Evolutionary conservation across 1,140 invertebrate genomes (phyloP).

Genomic region (Delia radicum): DNA sequence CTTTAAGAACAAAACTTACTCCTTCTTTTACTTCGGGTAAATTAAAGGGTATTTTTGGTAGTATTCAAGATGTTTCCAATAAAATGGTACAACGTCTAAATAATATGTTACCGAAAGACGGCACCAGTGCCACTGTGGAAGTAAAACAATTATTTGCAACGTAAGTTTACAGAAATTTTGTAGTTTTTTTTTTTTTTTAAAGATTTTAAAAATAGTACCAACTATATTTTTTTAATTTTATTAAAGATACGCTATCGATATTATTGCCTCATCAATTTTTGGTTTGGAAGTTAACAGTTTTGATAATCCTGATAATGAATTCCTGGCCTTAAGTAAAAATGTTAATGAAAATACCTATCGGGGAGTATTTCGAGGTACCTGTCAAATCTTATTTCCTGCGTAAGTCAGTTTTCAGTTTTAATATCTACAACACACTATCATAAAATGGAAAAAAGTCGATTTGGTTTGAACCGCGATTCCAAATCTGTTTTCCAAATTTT

Average conservation of each 20-base stretch:
- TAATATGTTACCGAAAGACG: slow-evolving; percentile 31
- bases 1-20: slow-evolving; percentile 56
- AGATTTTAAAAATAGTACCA: too few species aligned
- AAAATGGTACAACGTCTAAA: slow-evolving; percentile 34
- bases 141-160: slow-evolving; percentile 16
- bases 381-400: slow-evolving; percentile 32
- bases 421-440: too few species aligned
- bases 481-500: too few species aligned
- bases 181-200: background rate
- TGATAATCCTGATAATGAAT: slow-evolving; percentile 34
- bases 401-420: slow-evolving; percentile 22
- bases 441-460: too few species aligned
- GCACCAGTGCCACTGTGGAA: slow-evolving; percentile 24
- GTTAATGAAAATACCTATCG: slow-evolving; percentile 28
- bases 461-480: too few species aligned
- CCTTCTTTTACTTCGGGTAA: slow-evolving; percentile 61
- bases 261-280: slow-evolving; percentile 46
- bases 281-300: slow-evolving; percentile 46
- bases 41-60: slow-evolving; percentile 58
- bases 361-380: slow-evolving; percentile 18
- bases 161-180: slow-evolving; percentile 9
- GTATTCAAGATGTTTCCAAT: slow-evolving; percentile 50
- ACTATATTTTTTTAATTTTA: background rate
- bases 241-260: slow-evolving; percentile 41
- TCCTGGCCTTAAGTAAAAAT: slow-evolving; percentile 29